phyloP scores from a whole-genome alignment of 2,888 invertebrate species.

The Sesia apiformis region DNA sequence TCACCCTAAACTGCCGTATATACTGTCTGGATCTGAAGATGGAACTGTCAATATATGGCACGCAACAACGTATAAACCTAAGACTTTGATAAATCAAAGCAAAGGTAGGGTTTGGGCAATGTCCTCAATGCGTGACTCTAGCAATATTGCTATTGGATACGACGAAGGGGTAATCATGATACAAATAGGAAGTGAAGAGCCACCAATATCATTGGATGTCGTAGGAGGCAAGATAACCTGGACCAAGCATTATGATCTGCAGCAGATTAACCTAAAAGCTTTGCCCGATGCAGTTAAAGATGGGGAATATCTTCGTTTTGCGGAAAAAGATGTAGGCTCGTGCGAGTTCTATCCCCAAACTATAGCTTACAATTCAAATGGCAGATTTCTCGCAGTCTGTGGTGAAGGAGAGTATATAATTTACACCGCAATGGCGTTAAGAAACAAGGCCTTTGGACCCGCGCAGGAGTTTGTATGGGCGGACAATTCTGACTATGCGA shows the following conservation, averaged over 20 bases:
- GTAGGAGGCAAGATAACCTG: constrained; percentile 95
- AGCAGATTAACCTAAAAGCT: constrained; percentile 78
- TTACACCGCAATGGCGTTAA: constrained; percentile 95
- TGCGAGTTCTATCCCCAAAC: constrained; percentile 89
- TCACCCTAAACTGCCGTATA: constrained; percentile 78
- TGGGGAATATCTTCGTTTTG: neutral
- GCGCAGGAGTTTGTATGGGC: neutral
- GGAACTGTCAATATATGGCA: constrained; percentile 94
- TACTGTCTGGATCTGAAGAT: constrained; percentile 94
- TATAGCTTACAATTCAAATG: constrained; percentile 94
- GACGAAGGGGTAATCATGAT: constrained; percentile 87
- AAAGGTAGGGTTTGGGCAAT: constrained; percentile 89
- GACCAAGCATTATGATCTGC: constrained; percentile 94
- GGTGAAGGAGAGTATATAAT: constrained; percentile 98
- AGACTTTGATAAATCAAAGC: neutral
- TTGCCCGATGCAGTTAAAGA: neutral
- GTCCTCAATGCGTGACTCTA: constrained; percentile 86
- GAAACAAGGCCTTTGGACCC: constrained; percentile 92
- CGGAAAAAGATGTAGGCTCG: neutral
- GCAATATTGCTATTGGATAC: constrained; percentile 91
- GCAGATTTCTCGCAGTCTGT: constrained; percentile 87
- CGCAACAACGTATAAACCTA: neutral
- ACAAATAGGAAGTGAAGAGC: constrained; percentile 75
- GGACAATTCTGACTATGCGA: neutral
- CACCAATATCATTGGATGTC: constrained; percentile 95